Conservation (phyloP, 1,140 invertebrate species). For the Pseudomyrmex sp. region DNA sequence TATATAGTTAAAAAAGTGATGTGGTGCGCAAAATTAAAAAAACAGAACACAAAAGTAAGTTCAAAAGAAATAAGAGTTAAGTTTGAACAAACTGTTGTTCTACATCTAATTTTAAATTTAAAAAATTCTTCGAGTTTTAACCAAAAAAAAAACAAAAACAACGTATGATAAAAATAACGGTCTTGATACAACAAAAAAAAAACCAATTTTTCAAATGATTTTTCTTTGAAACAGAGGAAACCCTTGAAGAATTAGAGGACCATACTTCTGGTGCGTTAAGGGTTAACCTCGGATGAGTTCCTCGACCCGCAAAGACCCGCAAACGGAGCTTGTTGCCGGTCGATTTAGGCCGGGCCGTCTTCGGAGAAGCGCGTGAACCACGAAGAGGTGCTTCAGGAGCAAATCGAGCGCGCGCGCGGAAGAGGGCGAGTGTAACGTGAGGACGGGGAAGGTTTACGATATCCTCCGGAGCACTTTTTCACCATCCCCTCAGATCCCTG, state of each 20-base stretch:
- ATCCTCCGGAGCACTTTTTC: constrained; percentile 66
- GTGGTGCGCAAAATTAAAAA: not conserved
- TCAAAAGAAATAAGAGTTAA: too few relatives aligned
- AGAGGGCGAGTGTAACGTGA: not conserved
- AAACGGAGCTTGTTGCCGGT: constrained; percentile 51
- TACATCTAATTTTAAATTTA: too few relatives aligned
- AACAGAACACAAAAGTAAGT: not conserved
- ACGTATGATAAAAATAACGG: too few relatives aligned
- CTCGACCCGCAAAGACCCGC: not conserved
- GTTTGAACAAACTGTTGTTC: too few relatives aligned
- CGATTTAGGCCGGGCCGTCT: constrained; percentile 65
- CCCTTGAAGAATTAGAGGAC: not conserved
- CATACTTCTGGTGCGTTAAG: constrained; percentile 22
- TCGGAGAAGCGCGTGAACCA: constrained; percentile 48
- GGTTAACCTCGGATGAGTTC: constrained; percentile 47
- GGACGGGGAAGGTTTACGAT: constrained; percentile 64
- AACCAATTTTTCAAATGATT: too few relatives aligned
- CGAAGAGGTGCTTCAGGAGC: constrained; percentile 66
- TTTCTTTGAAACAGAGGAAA: not conserved
- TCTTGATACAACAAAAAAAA: too few relatives aligned
- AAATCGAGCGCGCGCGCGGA: constrained; percentile 72
- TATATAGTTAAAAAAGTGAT: too few relatives aligned
- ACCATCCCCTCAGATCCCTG: constrained; percentile 22
- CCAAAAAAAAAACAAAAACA: too few relatives aligned
- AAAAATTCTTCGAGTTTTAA: too few relatives aligned